Evolutionary conservation across 2,888 invertebrate genomes (phyloP), one percentile per base, ranked within the genome.

Genomic region (Rhagium mordax): DNA sequence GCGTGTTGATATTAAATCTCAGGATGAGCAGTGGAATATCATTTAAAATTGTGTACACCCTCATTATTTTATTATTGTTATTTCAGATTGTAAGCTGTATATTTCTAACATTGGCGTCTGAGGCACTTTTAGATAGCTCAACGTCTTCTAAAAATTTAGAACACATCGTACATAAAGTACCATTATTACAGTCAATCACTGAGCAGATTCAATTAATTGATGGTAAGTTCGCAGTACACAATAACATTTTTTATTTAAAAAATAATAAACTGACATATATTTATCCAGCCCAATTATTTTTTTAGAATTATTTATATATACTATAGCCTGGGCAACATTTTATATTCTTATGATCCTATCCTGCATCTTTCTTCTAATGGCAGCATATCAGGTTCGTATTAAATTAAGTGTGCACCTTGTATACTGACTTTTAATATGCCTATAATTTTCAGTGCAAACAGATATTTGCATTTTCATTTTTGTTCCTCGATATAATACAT

Each of bases 381-480:
- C 41, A 7, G 57, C 68, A 7, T 68, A 59, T 48, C 60, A 59
- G 33, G 68, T 68, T 59, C 20, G 41, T 41, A 20, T 47, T 5
- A 10, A n/a, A 21, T 55, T 18, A 24, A 24, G 21, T 20, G 21
- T n/a, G 3, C 24, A 53, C n/a, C n/a, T n/a, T 3, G 10, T 24
- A 13, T 1, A 1, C 0, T 10, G 6, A 20, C 10, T 7, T 10
- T 53, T 21, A 13, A 8, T 21, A 21, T 7, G 2, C 48, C 48
- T 20, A 18, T 27, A 20, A 27, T 33, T 65, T 65, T 53, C 33
- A 65, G 65, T 65, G 65, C 13, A 29, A 65, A 16, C 33, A 29
- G 41, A 53, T 16, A 16, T 65, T 53, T 29, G 33, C 53, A 24
- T 65, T 53, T 20, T 53, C 24, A 13, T 65, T 65, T 18, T 20